phyloP scores from a whole-genome alignment of 2,888 invertebrate species.

The Eulithis prunata region DNA sequence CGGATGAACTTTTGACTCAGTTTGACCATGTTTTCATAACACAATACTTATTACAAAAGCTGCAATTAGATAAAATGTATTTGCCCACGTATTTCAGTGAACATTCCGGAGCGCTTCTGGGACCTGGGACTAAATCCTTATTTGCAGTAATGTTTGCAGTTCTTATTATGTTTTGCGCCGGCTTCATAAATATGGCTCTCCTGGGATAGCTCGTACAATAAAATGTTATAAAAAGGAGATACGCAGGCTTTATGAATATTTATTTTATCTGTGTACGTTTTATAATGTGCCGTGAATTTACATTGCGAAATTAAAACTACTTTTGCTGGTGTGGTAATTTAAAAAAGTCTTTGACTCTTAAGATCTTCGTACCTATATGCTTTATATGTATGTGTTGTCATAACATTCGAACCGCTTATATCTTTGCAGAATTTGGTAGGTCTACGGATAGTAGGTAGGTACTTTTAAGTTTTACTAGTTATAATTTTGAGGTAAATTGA shows the following conservation, averaged over 20 bases:
- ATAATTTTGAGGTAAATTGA: too few relatives aligned
- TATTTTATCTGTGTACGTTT: conserved; percentile 42
- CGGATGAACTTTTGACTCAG: too few relatives aligned
- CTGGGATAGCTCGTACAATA: conserved; percentile 49
- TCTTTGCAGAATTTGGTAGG: too few relatives aligned
- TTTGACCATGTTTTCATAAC: not conserved
- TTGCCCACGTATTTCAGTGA: conserved; percentile 28
- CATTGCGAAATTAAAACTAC: conserved; percentile 12
- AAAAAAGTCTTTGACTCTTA: too few relatives aligned
- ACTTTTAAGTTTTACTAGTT: too few relatives aligned
- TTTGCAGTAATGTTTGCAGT: conserved; percentile 59
- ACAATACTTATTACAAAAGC: not conserved
- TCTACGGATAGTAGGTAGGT: too few relatives aligned
- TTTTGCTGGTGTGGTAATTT: too few relatives aligned
- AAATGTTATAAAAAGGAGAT: conserved; percentile 47
- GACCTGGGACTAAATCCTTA: conserved; percentile 49
- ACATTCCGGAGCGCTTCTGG: conserved; percentile 30
- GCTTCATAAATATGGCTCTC: conserved; percentile 54
- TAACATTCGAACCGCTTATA: too few relatives aligned
- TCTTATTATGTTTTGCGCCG: conserved; percentile 48
- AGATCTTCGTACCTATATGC: too few relatives aligned
- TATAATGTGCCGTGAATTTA: conserved; percentile 27
- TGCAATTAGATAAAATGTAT: conserved; percentile 20
- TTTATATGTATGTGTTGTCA: too few relatives aligned
- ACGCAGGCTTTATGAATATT: conserved; percentile 48